Evolutionary conservation across 2,113 vertebrate species (phyloP).

Genomic region (Saccopteryx leptura): DNA sequence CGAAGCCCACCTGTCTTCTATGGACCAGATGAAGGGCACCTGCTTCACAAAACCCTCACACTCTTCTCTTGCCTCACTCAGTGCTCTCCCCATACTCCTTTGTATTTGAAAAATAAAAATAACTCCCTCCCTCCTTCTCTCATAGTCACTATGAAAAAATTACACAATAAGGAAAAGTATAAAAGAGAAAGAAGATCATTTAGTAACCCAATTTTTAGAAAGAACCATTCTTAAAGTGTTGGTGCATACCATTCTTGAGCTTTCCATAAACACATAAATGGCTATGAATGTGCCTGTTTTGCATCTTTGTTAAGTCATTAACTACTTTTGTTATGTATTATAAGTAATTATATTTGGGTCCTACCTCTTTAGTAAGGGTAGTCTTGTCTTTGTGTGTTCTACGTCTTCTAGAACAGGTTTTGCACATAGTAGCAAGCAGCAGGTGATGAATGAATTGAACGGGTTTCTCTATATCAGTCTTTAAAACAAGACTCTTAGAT

Average conservation of each 20-base stretch:
- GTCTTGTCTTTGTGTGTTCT: neutral
- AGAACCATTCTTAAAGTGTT: neutral
- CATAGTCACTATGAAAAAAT: neutral
- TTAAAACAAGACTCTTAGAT: neutral
- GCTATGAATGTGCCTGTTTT: neutral
- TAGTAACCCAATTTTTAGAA: neutral
- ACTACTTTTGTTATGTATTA: neutral
- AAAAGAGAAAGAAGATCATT: neutral
- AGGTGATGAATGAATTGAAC: neutral
- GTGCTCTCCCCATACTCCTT: neutral
- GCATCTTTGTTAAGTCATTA: neutral
- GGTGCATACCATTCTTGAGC: constrained; percentile 15
- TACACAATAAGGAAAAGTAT: neutral
- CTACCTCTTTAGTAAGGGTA: neutral
- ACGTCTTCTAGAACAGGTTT: neutral
- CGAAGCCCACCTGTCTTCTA: neutral
- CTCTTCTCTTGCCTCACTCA: neutral
- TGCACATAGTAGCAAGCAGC: neutral
- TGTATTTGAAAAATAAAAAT: neutral
- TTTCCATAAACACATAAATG: neutral
- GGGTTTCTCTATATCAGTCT: neutral
- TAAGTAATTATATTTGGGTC: neutral
- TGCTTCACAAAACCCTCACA: neutral
- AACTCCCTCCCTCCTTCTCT: neutral
- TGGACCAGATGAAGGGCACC: neutral